A percentile compares a stretch with the other conserved stretches of the same genome.
Conservation (phyloP, 2,113 vertebrate genomes). For the Pyrgilauda ruficollis region DNA sequence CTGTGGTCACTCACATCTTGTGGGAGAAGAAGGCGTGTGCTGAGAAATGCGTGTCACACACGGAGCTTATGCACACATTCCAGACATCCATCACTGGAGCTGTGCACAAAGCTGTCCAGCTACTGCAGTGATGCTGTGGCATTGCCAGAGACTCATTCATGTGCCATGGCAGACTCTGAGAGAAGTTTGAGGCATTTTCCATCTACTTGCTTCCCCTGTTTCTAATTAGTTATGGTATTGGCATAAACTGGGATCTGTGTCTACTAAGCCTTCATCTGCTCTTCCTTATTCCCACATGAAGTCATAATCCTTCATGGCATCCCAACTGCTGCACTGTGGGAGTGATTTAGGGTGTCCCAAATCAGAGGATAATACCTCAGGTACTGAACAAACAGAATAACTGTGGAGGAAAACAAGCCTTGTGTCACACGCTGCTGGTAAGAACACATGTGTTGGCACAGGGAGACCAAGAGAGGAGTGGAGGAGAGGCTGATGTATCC, state of each 20-base stretch:
- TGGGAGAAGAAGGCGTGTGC: neutral
- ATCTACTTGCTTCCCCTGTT: neutral
- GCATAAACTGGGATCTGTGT: neutral
- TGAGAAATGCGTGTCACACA: neutral
- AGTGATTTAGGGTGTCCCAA: neutral
- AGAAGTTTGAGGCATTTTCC: neutral
- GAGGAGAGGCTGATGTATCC: conserved; percentile 41
- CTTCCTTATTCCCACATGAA: conserved; percentile 20
- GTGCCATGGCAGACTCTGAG: neutral
- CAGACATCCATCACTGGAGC: neutral
- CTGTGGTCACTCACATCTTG: neutral
- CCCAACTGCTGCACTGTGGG: neutral
- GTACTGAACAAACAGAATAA: conserved; percentile 27
- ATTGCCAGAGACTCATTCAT: neutral
- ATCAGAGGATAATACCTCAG: neutral
- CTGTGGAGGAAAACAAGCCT: neutral
- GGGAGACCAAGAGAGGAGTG: neutral
- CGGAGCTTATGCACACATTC: neutral
- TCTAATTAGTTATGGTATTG: conserved; percentile 19
- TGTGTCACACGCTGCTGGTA: neutral
- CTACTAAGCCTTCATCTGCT: conserved; percentile 7
- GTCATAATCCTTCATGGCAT: neutral
- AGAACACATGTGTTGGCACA: neutral
- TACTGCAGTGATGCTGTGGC: neutral
- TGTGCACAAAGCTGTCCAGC: neutral